Evolutionary conservation across 1,140 invertebrate genomes (phyloP).

Genomic region (Neodiprion lecontei): DNA sequence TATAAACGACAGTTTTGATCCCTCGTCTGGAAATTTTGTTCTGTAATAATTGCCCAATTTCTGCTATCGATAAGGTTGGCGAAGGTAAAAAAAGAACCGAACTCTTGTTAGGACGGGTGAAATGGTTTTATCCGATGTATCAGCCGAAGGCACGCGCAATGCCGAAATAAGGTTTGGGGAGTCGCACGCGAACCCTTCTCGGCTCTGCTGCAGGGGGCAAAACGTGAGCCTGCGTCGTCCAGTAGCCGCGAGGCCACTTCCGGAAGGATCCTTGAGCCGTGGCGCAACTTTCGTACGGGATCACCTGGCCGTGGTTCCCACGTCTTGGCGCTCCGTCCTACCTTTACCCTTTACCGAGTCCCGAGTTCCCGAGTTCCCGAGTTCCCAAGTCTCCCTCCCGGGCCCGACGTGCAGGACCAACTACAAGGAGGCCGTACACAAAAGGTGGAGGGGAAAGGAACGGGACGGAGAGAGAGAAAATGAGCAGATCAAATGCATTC

Average conservation of each 20-base stretch:
- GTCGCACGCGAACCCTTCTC: neutral
- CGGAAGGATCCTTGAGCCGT: constrained; percentile 35
- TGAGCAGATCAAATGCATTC: constrained; percentile 53
- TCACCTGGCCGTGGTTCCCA: constrained; percentile 63
- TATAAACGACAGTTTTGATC: too few relatives aligned
- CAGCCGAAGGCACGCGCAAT: neutral
- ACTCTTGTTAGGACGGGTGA: too few relatives aligned
- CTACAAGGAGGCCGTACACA: constrained; percentile 20
- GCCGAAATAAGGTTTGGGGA: neutral
- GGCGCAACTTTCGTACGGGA: constrained; percentile 36
- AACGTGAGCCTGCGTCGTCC: neutral
- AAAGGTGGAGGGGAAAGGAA: constrained; percentile 25
- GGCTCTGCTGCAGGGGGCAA: neutral
- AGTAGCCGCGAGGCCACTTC: constrained; percentile 30
- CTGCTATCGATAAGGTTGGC: too few relatives aligned
- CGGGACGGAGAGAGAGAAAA: constrained; percentile 42
- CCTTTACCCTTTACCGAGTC: constrained; percentile 49
- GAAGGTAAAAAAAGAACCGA: too few relatives aligned
- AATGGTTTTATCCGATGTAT: too few relatives aligned
- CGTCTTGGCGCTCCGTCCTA: constrained; percentile 54
- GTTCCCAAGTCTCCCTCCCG: constrained; percentile 31
- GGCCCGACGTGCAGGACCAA: constrained; percentile 25
- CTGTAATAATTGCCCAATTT: too few relatives aligned
- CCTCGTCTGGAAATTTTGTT: too few relatives aligned
- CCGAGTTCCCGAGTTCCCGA: constrained; percentile 36